These are phyloP conservation scores for Campylomormyrus tamandua DNA, from an alignment of 2,113 vertebrate species.

Conservation along the genomic window DNA sequence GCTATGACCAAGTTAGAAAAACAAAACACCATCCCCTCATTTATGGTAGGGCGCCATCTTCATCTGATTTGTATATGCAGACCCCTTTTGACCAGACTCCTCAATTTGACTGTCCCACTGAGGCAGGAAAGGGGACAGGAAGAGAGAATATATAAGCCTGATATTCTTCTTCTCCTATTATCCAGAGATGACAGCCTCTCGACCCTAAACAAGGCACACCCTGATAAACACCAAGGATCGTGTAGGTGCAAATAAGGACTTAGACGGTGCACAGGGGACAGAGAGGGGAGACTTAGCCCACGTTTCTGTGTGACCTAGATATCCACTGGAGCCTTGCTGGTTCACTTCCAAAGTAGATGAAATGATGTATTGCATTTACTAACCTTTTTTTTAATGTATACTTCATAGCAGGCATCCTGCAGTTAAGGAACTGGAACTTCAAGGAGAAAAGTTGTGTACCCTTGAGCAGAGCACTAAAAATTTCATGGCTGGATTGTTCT, in stretches of 20 bases:
- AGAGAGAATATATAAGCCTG: background rate
- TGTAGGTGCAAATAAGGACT: background rate
- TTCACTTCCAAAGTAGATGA: background rate
- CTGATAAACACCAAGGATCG: background rate
- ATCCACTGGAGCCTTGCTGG: background rate
- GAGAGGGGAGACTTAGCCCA: background rate
- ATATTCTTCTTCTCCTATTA: conserved; percentile 1
- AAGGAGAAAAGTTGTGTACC: background rate
- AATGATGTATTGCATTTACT: background rate
- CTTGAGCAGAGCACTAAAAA: background rate
- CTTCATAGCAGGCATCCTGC: background rate
- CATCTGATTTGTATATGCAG: background rate
- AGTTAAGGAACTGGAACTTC: background rate
- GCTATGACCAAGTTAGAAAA: background rate
- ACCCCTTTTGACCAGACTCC: background rate
- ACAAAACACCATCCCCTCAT: background rate
- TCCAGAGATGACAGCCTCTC: background rate
- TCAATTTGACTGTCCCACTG: conserved; percentile 25
- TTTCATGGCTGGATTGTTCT: background rate
- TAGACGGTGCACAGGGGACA: background rate
- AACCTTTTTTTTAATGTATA: background rate
- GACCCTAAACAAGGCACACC: background rate
- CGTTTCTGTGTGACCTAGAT: conserved; percentile 6
- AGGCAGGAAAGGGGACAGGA: background rate
- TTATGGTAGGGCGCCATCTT: background rate